These are phyloP conservation scores for Strigamia maritima DNA, from an alignment of 2,888 invertebrate genomes.

Conservation along the genomic window DNA sequence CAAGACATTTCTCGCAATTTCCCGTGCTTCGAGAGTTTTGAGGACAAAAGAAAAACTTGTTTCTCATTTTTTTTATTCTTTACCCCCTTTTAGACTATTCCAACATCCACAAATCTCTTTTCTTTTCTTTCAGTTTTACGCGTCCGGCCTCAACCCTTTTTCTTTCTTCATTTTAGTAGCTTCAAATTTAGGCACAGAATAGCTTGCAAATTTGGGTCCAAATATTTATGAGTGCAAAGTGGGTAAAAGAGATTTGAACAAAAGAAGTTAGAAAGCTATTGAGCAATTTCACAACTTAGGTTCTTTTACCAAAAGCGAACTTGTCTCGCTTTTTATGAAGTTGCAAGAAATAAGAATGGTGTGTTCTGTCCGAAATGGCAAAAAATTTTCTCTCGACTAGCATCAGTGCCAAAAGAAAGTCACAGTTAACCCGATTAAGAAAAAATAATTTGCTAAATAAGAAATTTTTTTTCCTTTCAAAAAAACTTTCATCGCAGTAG, in stretches of 20 bases:
- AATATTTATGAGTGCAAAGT: constrained; percentile 21
- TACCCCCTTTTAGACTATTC: constrained; percentile 1
- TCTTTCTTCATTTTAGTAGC: constrained; percentile 11
- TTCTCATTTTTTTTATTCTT: constrained; percentile 1
- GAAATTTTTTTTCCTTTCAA: background rate
- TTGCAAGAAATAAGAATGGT: background rate
- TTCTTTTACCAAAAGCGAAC: constrained; percentile 7
- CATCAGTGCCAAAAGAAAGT: constrained; percentile 16
- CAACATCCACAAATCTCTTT: constrained; percentile 29
- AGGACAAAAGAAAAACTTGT: constrained; percentile 28
- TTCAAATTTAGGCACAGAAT: constrained; percentile 27
- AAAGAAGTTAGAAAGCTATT: constrained; percentile 12
- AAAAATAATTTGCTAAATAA: constrained; percentile 5
- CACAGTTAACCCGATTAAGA: constrained; percentile 22
- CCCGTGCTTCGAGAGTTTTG: constrained; percentile 15
- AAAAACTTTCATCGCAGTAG: background rate
- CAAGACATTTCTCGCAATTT: constrained; percentile 26
- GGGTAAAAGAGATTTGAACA: constrained; percentile 18
- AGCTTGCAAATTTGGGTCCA: constrained; percentile 19
- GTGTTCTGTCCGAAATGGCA: constrained; percentile 9
- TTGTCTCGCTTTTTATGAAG: constrained; percentile 20
- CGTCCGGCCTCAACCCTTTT: constrained; percentile 21
- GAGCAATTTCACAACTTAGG: constrained; percentile 26
- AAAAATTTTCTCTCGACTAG: background rate
- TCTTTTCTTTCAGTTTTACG: constrained; percentile 16